phyloP scores from a whole-genome alignment of 2,113 vertebrate species.

The Parotia lawesii region DNA sequence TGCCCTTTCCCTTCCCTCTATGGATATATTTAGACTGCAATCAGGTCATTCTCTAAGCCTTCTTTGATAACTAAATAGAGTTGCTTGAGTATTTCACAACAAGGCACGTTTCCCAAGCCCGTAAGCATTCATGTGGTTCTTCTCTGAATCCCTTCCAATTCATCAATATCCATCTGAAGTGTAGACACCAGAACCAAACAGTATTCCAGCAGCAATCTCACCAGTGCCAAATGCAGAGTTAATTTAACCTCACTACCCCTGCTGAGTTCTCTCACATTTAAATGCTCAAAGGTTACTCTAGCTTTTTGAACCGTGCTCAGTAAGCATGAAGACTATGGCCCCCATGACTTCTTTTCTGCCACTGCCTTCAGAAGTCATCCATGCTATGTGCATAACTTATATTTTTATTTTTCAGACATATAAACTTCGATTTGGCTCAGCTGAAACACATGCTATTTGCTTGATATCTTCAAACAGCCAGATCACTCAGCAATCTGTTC shows the following conservation, averaged over 20 bases:
- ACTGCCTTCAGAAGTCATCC: neutral
- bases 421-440: neutral
- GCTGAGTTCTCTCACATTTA: neutral
- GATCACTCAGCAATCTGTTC: conserved; percentile 39
- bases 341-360: neutral
- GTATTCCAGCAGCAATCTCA: conserved; percentile 1
- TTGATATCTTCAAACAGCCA: conserved; percentile 28
- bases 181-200: conserved; percentile 16
- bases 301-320: neutral
- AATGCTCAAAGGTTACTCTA: neutral
- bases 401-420: neutral
- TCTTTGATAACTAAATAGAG: conserved; percentile 25
- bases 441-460: neutral
- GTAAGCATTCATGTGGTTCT: conserved; percentile 21
- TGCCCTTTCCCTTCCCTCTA: neutral
- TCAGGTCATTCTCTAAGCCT: conserved; percentile 12
- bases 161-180: conserved; percentile 56
- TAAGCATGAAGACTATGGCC: neutral
- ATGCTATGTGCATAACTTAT: neutral
- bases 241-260: conserved; percentile 18
- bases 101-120: neutral
- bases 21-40: conserved; percentile 1
- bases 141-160: conserved; percentile 50
- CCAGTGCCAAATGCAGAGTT: conserved; percentile 18
- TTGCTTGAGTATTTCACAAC: neutral